Percentiles rank a stretch among this genome's conserved stretches.
phyloP scores from a whole-genome alignment of 2,113 vertebrate genomes.

The Gymnobelideus leadbeateri region DNA sequence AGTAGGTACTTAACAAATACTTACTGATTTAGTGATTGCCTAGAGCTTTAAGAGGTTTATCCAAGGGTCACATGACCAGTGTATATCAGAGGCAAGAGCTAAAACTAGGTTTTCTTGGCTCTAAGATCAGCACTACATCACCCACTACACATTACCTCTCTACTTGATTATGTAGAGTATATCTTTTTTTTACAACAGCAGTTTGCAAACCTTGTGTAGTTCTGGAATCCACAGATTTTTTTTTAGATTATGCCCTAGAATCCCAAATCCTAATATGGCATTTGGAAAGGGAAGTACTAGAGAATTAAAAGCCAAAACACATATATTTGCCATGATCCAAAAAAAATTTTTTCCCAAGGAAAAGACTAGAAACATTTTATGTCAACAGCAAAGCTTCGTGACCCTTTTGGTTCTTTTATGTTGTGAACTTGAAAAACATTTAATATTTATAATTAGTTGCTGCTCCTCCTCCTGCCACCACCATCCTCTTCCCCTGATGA shows the following conservation, averaged over 20 bases:
- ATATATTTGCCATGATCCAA: constrained; percentile 30
- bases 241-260: background rate
- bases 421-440: background rate
- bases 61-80: constrained; percentile 35
- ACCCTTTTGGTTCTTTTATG: background rate
- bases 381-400: background rate
- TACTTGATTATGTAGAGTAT: background rate
- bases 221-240: background rate
- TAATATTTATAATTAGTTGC: background rate
- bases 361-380: constrained; percentile 41
- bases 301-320: constrained; percentile 41
- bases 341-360: constrained; percentile 39
- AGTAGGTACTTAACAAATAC: background rate
- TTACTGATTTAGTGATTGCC: background rate
- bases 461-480: background rate
- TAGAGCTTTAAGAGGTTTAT: constrained; percentile 1
- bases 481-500: background rate
- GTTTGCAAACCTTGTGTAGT: constrained; percentile 1
- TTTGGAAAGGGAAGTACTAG: background rate
- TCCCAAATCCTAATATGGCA: background rate
- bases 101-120: background rate
- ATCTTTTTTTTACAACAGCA: background rate
- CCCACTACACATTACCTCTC: background rate
- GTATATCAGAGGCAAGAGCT: background rate
- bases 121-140: background rate